Percentiles rank a stretch among this genome's conserved stretches.
These are phyloP conservation scores for Dipodomys spectabilis DNA, from an alignment of 2,113 vertebrate genomes.

Conservation along the genomic window DNA sequence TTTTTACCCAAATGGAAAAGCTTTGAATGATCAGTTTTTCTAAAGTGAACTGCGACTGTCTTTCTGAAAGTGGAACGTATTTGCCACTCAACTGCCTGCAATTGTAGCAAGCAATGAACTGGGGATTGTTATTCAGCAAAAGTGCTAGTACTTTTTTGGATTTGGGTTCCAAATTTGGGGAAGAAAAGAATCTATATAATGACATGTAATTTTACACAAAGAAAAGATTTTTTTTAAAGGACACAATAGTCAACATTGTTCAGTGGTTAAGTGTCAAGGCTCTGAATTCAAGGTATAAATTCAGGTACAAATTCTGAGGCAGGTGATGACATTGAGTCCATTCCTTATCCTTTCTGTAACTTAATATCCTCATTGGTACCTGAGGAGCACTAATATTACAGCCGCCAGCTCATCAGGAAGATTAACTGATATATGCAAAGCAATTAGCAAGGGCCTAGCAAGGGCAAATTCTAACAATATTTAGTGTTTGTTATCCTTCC, in stretches of 20 bases:
- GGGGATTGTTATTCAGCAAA: constrained; percentile 47
- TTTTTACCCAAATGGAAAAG: constrained; percentile 66
- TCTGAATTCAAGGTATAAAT: not conserved
- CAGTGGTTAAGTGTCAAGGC: not conserved
- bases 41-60: constrained; percentile 47
- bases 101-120: constrained; percentile 49
- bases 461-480: not conserved
- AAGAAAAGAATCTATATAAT: constrained; percentile 44
- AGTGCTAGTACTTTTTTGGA: constrained; percentile 46
- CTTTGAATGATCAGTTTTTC: constrained; percentile 74
- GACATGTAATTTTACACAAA: constrained; percentile 53
- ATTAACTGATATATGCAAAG: constrained; percentile 4
- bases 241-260: not conserved
- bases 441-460: not conserved
- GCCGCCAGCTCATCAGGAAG: not conserved
- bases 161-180: not conserved
- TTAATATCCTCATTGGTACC: not conserved
- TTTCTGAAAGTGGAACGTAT: constrained; percentile 66
- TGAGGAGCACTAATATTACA: not conserved
- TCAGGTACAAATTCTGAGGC: not conserved
- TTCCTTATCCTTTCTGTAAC: not conserved
- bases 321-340: fast-evolving
- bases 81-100: constrained; percentile 30
- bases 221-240: constrained; percentile 43
- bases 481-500: not conserved